Conservation (phyloP, 2,113 vertebrate genomes). For the Columbina picui region DNA sequence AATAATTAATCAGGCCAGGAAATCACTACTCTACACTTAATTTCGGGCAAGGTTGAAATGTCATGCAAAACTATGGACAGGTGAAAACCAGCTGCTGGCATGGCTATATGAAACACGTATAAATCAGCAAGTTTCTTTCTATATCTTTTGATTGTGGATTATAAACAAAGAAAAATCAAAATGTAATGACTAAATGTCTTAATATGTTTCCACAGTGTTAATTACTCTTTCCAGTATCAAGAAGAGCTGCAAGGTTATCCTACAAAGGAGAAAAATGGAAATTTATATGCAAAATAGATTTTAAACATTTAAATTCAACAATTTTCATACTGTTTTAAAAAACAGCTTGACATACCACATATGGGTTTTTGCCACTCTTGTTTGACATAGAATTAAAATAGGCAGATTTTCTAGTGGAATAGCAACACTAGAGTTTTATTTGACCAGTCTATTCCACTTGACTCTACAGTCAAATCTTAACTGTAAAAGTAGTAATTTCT, state of each 20-base stretch:
- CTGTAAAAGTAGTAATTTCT: not conserved
- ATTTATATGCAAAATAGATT: not conserved
- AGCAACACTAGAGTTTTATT: not conserved
- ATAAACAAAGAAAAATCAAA: not conserved
- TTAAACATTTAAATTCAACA: conserved; percentile 11
- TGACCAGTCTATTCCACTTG: not conserved
- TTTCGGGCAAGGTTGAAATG: not conserved
- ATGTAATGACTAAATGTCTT: not conserved
- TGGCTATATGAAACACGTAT: not conserved
- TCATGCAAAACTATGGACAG: not conserved
- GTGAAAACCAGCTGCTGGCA: not conserved
- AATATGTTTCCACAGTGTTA: not conserved
- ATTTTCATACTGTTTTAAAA: not conserved
- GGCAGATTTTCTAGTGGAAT: not conserved
- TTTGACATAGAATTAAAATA: not conserved
- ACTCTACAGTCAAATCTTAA: not conserved
- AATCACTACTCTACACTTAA: not conserved
- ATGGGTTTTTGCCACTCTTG: not conserved
- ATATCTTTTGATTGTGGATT: not conserved
- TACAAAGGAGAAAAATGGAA: conserved; percentile 11
- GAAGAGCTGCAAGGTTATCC: not conserved
- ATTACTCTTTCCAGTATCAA: not conserved
- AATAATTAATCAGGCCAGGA: not conserved
- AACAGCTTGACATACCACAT: not conserved
- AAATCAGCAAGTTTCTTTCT: not conserved